phyloP scores from a whole-genome alignment of 2,888 invertebrate species.

The Tipula lateralis region DNA sequence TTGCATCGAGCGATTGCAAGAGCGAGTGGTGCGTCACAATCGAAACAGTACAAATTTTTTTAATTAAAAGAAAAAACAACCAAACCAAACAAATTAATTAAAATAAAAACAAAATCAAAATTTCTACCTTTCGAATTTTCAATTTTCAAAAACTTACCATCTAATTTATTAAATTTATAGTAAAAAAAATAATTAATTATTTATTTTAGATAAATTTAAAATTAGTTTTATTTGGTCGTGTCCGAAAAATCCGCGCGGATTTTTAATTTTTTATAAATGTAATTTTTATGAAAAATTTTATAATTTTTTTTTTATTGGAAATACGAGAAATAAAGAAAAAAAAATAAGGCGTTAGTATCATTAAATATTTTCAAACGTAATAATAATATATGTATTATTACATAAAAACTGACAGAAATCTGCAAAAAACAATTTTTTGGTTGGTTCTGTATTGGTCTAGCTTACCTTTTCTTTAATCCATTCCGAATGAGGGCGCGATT shows the following conservation, averaged over 20 bases:
- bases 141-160: slow-evolving; percentile 3
- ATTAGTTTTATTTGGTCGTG: not conserved
- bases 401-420: not conserved
- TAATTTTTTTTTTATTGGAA: not conserved
- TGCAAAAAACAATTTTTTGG: not conserved
- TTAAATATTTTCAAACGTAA: not conserved
- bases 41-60: not conserved
- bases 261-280: not conserved
- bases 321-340: slow-evolving; percentile 19
- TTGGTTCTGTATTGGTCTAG: not conserved
- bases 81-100: not conserved
- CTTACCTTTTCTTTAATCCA: slow-evolving; percentile 87
- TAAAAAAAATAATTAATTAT: not conserved
- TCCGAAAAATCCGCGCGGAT: slow-evolving; percentile 7
- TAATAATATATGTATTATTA: not conserved
- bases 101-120: not conserved
- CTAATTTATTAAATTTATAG: slow-evolving; percentile 19
- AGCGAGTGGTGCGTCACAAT: not conserved
- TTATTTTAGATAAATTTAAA: not conserved
- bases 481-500: slow-evolving; percentile 79
- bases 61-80: not conserved
- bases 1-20: not conserved
- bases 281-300: not conserved
- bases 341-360: not conserved
- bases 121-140: not conserved